phyloP scores from a whole-genome alignment of 2,113 vertebrate genomes.

The Numenius arquata region DNA sequence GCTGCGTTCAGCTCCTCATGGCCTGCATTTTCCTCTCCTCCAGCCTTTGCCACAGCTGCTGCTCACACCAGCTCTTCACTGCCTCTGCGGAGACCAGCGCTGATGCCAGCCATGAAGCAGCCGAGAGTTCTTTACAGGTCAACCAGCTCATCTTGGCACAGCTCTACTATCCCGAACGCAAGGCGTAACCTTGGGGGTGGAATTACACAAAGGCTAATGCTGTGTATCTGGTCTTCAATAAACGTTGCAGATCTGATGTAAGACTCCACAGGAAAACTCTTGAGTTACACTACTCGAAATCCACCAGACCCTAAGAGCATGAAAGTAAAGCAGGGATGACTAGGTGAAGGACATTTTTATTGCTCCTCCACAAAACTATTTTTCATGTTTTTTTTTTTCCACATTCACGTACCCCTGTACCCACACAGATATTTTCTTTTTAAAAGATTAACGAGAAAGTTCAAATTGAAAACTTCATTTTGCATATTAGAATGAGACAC shows the following conservation, averaged over 20 bases:
- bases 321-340: not conserved
- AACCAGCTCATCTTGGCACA: not conserved
- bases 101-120: fast-evolving
- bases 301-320: not conserved
- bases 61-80: not conserved
- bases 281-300: not conserved
- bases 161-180: not conserved
- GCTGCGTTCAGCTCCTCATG: not conserved
- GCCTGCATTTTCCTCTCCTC: not conserved
- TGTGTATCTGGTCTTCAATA: not conserved
- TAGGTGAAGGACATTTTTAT: not conserved
- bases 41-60: not conserved
- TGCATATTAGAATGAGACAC: not conserved
- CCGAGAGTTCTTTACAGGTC: not conserved
- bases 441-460: not conserved
- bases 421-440: not conserved
- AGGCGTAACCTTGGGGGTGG: not conserved
- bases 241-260: not conserved
- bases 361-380: not conserved
- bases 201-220: not conserved
- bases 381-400: not conserved
- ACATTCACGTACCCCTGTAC: not conserved
- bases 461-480: not conserved
- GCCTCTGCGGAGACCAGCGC: fast-evolving
- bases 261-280: not conserved